phyloP scores from a whole-genome alignment of 2,797 vertebrate genomes.

The Anas acuta region DNA sequence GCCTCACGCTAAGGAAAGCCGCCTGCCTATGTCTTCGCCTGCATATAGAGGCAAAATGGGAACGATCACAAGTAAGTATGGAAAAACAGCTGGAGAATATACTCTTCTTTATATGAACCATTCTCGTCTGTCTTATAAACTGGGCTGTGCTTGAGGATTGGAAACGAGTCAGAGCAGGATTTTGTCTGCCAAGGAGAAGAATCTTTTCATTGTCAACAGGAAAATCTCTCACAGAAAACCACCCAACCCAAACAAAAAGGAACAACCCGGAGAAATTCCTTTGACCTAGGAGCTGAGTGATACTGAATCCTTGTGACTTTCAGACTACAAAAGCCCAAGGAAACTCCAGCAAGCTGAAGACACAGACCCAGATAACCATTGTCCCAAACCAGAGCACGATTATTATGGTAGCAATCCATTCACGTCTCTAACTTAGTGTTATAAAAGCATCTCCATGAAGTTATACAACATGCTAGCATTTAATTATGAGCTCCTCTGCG shows the following conservation, averaged over 20 bases:
- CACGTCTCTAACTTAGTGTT: not conserved
- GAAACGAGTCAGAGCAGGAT: conserved; percentile 20
- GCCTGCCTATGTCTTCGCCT: not conserved
- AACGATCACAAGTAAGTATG: not conserved
- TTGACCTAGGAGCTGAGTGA: not conserved
- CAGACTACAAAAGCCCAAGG: not conserved
- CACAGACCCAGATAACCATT: not conserved
- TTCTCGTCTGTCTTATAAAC: not conserved
- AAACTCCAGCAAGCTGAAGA: not conserved
- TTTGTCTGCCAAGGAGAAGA: not conserved
- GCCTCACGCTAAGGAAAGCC: not conserved
- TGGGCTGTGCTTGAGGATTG: not conserved
- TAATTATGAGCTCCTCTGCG: not conserved
- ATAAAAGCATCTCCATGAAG: not conserved
- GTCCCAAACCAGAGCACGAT: not conserved
- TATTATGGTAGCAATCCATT: not conserved
- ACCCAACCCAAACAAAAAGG: not conserved
- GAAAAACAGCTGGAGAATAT: not conserved
- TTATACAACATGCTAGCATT: not conserved
- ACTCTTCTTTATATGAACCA: not conserved
- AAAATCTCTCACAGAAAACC: not conserved
- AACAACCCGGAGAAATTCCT: not conserved
- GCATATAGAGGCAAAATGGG: not conserved
- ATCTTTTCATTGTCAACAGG: not conserved
- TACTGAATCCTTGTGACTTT: not conserved